Base-by-base conservation (phyloP, 2,113 vertebrate genomes). In the Syngnathus typhle region DNA sequence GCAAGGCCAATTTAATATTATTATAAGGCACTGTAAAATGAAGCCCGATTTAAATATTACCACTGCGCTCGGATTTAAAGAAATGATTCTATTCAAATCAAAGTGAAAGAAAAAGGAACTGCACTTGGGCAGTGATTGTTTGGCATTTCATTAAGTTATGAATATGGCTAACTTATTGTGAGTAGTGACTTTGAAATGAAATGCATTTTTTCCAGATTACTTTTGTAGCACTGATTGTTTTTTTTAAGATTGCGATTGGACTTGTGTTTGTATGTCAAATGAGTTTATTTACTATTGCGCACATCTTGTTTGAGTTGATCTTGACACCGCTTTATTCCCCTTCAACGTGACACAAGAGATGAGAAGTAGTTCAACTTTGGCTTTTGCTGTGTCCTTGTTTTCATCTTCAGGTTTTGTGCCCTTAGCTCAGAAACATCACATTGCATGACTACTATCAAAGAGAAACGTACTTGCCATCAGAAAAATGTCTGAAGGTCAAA, bases 151-250 rank as follows among this genome's bases (percentile, higher is more conserved):
- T 3, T 3, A 3, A 32, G 27, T 32, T 32, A 32, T 32, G 27
- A 52, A 52, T n/a, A 52, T 52, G 19, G 3, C 49, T 2, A 52
- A 52, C n/a, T 52, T 52, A 3, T 52, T 52, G 49, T 19, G 49
- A 21, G 49, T 52, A 52, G 49, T 52, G 49, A 10, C n/a, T 52
- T 72, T 80, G 68, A 76, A 75, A 47, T 68, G 65, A 65, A 61
- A 72, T 69, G 67, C 80, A 62, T 77, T 64, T 43, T 60, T 47
- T 16, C 46, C 49, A 39, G 6, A 75, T 84, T 63, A 39, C 23
- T 74, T 82, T 77, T 77, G 2, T 70, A 38, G 77, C 39, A 8
- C 72, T 78, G 72, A 73, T 72, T 69, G 68, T 76, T 56, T 16
- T 16, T 21, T 43, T 43, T 3, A 66, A 72, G 68, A 68, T 70